A percentile compares a stretch with the other conserved stretches of the same genome.
Evolutionary conservation across 64 coral and sea anemone genomes (phyloP).

Genomic region (Trachythela sp.): DNA sequence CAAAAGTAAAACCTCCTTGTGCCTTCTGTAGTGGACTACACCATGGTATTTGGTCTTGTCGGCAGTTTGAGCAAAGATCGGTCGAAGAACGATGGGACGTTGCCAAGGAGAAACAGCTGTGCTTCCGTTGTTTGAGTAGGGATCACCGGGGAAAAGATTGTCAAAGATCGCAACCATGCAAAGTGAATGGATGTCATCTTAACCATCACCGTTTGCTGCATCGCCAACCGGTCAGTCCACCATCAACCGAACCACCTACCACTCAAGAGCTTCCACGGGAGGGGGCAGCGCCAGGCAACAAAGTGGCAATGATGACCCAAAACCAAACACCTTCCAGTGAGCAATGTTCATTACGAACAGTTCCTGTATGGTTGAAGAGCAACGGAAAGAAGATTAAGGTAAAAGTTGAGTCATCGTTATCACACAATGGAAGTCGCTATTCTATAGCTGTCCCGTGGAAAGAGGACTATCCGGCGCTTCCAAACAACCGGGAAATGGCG

Average conservation of each 20-base stretch:
- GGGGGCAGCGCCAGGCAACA: background rate
- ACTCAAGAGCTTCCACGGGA: background rate
- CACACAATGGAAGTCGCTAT: too few species aligned
- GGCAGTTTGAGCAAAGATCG: background rate
- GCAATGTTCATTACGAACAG: background rate
- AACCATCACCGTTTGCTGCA: background rate
- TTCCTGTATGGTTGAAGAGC: background rate
- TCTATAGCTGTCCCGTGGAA: conserved; percentile 2
- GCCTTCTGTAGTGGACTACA: background rate
- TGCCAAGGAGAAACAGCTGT: too few species aligned
- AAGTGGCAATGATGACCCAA: background rate
- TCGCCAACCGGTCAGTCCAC: background rate
- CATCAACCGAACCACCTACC: background rate
- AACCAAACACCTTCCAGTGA: background rate
- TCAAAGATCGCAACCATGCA: background rate
- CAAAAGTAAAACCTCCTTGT: background rate
- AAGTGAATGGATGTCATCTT: background rate
- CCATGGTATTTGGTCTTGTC: conserved; percentile 21
- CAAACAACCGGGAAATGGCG: background rate
- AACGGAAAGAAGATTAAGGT: background rate
- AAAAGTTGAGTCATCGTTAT: too few species aligned
- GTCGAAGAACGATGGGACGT: conserved; percentile 28
- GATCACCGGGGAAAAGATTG: conserved; percentile 2
- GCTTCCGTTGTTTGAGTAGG: conserved; percentile 27
- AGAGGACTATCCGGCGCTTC: background rate